phyloP scores from a whole-genome alignment of 2,113 vertebrate genomes.

The Ellobius talpinus region DNA sequence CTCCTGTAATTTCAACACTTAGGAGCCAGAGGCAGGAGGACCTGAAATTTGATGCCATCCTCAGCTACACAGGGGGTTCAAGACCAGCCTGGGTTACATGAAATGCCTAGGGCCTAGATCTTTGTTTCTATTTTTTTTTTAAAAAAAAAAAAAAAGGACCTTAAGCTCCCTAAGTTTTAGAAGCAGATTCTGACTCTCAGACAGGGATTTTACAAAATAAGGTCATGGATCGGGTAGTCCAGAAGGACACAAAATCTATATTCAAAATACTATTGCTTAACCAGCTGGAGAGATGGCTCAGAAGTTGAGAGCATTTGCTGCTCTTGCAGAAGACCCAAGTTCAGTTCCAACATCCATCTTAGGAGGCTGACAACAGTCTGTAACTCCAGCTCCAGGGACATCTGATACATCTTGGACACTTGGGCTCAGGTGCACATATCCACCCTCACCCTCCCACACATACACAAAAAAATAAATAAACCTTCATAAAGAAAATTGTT shows the following conservation, averaged over 20 bases:
- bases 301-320: neutral
- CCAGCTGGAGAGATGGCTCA: neutral
- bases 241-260: conserved; percentile 30
- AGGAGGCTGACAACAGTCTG: neutral
- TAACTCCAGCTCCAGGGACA: neutral
- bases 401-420: neutral
- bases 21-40: neutral
- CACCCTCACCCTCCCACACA: neutral
- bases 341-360: neutral
- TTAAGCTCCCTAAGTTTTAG: conserved; percentile 15
- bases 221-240: neutral
- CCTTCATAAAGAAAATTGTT: neutral
- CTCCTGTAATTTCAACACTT: neutral
- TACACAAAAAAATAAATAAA: neutral
- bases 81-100: neutral
- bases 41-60: neutral
- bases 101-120: neutral
- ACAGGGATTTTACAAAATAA: neutral
- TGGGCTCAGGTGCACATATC: neutral
- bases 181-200: neutral
- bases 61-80: neutral
- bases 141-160: conserved; percentile 4
- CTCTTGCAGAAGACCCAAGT: neutral
- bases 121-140: conserved; percentile 31
- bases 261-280: neutral